phyloP scores from a whole-genome alignment of 2,888 invertebrate species.

The Cacoxenus indagator region DNA sequence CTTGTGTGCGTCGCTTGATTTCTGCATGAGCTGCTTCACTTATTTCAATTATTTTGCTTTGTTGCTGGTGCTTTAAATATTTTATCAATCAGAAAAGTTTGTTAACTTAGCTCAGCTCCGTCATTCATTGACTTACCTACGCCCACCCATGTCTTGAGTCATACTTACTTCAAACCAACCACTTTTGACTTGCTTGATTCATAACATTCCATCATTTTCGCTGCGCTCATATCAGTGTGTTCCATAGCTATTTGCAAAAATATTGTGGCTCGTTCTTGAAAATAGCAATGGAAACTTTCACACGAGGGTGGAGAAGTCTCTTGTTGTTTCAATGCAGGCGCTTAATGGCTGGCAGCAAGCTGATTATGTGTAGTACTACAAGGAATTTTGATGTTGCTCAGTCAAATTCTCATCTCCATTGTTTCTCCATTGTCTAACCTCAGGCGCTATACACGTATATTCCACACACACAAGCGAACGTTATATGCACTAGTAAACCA shows the following conservation, averaged over 20 bases:
- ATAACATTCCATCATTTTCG: neutral
- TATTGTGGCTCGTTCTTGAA: neutral
- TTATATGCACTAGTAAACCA: neutral
- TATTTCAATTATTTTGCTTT: constrained; percentile 72
- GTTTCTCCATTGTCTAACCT: neutral
- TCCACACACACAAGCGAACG: neutral
- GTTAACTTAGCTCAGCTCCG: constrained; percentile 59
- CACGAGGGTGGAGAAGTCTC: too few relatives aligned
- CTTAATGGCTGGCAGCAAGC: too few relatives aligned
- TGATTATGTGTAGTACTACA: neutral
- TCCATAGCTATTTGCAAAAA: neutral
- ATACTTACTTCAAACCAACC: too few relatives aligned
- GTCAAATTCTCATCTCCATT: neutral
- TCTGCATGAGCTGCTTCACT: constrained; percentile 65
- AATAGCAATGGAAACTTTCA: too few relatives aligned
- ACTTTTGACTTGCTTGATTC: too few relatives aligned
- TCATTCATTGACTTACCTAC: neutral
- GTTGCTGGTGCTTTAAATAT: constrained; percentile 70
- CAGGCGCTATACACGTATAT: neutral
- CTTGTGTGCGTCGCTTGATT: constrained; percentile 28
- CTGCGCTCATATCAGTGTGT: constrained; percentile 40
- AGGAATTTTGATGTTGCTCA: neutral
- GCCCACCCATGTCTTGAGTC: too few relatives aligned
- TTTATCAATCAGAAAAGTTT: constrained; percentile 71
- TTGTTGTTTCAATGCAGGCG: too few relatives aligned